Evolutionary conservation across 2,113 vertebrate genomes (phyloP).

Genomic region (Ornithorhynchus anatinus): DNA sequence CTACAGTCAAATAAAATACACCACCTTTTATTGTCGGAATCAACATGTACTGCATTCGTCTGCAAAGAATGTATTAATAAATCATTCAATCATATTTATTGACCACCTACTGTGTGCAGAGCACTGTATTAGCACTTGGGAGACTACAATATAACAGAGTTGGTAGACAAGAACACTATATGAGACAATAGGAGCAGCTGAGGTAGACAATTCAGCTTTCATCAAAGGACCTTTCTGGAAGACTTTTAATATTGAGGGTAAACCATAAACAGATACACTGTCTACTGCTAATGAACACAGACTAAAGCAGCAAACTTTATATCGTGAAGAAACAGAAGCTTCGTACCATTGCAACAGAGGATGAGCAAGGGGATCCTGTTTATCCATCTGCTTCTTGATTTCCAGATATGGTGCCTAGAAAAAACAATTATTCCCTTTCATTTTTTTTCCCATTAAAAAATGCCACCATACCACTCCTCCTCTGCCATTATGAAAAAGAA

Average conservation of each 20-base stretch:
- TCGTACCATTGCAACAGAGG: constrained; percentile 87
- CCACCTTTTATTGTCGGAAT: too few relatives aligned
- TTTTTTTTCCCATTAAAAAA: constrained; percentile 15
- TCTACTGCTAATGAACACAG: neutral
- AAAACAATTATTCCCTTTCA: constrained; percentile 43
- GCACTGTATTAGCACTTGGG: too few relatives aligned
- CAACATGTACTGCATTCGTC: too few relatives aligned
- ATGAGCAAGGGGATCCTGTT: constrained; percentile 87
- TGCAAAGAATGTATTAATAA: too few relatives aligned
- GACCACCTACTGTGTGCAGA: too few relatives aligned
- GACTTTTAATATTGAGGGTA: neutral
- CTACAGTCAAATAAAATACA: too few relatives aligned
- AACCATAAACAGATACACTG: neutral
- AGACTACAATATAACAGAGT: too few relatives aligned
- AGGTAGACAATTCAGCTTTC: neutral
- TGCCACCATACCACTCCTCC: too few relatives aligned
- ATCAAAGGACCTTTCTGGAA: neutral
- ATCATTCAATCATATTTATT: too few relatives aligned
- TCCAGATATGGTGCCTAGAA: constrained; percentile 89
- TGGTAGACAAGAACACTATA: too few relatives aligned
- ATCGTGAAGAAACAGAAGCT: constrained; percentile 1
- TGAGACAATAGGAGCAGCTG: neutral
- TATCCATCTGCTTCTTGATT: constrained; percentile 95
- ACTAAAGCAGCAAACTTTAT: neutral
- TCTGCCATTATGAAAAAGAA: constrained; percentile 32